Conservation (phyloP, 2,888 invertebrate genomes). For the Cremastinae sp. region DNA sequence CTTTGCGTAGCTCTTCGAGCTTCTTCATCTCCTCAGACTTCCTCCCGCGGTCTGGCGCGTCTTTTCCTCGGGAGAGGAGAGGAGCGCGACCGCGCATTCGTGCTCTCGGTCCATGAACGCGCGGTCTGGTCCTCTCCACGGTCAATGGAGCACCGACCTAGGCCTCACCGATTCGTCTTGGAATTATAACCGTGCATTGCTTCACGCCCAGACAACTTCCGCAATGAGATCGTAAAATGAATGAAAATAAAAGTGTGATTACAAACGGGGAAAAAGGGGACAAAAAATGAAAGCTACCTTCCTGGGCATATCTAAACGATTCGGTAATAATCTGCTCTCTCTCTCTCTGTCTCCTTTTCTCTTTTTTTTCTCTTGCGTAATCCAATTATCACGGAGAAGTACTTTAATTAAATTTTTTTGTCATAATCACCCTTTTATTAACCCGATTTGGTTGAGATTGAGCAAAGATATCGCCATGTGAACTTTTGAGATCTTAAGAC, state of each 20-base stretch:
- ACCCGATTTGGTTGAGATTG: no score
- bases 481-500: no score
- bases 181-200: constrained; percentile 52
- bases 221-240: constrained; percentile 43
- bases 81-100: constrained; percentile 28
- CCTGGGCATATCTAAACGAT: neutral
- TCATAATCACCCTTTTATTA: no score
- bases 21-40: constrained; percentile 21
- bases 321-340: no score
- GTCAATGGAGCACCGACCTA: constrained; percentile 62
- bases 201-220: constrained; percentile 52
- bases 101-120: constrained; percentile 63
- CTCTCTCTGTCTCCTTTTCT: no score
- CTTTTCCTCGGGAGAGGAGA: constrained; percentile 19
- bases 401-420: neutral
- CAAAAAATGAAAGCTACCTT: constrained; percentile 34
- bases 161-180: constrained; percentile 57
- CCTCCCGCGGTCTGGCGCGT: constrained; percentile 28
- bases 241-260: constrained; percentile 45
- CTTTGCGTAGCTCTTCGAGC: constrained; percentile 59
- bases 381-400: neutral
- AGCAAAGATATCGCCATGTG: no score
- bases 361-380: no score
- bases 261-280: neutral
- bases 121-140: constrained; percentile 53